Evolutionary conservation across 2,888 invertebrate species (phyloP), one percentile per base, ranked within the genome.

Genomic region (Iselma pallidipennis): DNA sequence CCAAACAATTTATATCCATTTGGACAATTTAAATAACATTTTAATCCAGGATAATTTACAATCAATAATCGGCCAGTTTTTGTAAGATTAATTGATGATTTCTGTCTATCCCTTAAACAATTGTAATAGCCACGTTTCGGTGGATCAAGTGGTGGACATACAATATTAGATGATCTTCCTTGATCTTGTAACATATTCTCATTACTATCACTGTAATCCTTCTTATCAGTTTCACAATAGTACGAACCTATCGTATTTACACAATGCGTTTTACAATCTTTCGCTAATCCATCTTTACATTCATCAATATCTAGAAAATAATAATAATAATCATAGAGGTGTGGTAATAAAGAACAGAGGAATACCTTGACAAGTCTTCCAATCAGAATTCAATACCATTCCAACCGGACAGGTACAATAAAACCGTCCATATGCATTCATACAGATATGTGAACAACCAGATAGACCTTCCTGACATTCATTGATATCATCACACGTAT

Each of bases 191-290:
- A 10, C 21, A 23, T 21, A 3, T 9, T 2, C 9, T 16, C 4
- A 48, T 28, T 23, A 9, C 23, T 37, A 12, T 25, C n/a, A n/a
- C n/a, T n/a, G n/a, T n/a, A n/a, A n/a, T n/a, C n/a, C n/a, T n/a
- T n/a, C 6, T 25, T 25, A 6, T 68, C 67, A 31, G 71, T 65
- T 12, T 69, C 75, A 67, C 87, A 86, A 19, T 76, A 76, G 77
- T 86, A 90, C 0, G 88, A 85, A n/a, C 90, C 90, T 2, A 83
- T 82, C 0, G 84, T 85, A 75, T 91, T 91, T 66, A 86, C 81
- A 77, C 90, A 91, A 37, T 83, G 83, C 65, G 78, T 75, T 4
- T 77, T 74, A 64, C 76, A 62, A 33, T 73, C 62, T 1, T 74
- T 67, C 12, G 82, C 66, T 45, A 79, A 76, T 0, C 78, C 73